Evolutionary conservation across 1,140 invertebrate genomes (phyloP).

Genomic region (Caenorhabditis inopinata): DNA sequence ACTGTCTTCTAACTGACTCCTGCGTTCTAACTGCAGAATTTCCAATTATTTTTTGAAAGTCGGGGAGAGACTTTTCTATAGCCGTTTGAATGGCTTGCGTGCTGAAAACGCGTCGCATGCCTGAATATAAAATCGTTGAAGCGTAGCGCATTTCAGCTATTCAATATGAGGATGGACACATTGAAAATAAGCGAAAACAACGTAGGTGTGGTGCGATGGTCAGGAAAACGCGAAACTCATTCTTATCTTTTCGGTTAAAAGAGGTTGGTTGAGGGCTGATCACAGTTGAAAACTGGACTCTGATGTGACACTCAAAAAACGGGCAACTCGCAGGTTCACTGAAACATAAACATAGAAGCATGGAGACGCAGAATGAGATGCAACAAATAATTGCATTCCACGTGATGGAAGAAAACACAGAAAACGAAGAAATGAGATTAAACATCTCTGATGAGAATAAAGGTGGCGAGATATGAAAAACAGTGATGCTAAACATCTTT

Average conservation of each 20-base stretch:
- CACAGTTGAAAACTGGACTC: conserved; percentile 7
- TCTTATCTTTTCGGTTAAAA: background rate
- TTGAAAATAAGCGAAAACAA: no score
- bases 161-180: no score
- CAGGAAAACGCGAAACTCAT: no score
- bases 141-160: no score
- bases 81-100: conserved; percentile 6
- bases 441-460: no score
- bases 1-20: conserved; percentile 69
- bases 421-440: background rate
- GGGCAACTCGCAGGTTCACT: background rate
- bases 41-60: conserved; percentile 66
- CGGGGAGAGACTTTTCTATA: background rate
- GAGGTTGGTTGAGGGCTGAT: background rate
- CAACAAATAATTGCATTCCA: background rate
- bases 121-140: background rate
- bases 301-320: conserved; percentile 21
- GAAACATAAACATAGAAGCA: background rate
- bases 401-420: background rate
- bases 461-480: no score
- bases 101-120: background rate
- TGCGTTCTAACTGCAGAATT: conserved; percentile 67
- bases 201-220: no score
- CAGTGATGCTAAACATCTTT: no score
- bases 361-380: background rate